Evolutionary conservation across 2,888 invertebrate genomes (phyloP), one percentile per base, ranked within the genome.

Genomic region (Oligia strigilis): DNA sequence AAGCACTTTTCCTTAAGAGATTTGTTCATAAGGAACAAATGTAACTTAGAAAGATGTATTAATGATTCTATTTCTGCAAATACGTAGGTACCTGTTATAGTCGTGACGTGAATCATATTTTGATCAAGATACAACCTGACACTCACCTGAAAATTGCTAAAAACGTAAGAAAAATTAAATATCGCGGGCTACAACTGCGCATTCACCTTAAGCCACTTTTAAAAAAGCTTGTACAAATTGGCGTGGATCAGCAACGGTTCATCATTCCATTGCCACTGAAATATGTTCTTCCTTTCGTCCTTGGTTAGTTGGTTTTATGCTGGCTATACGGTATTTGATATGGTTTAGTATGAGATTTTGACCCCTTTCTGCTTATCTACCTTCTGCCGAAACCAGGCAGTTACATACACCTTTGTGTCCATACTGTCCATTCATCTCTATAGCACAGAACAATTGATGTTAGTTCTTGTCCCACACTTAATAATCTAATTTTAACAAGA

Each of bases 401-500:
- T 60, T 60, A 60, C 29, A 36, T 60, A 60, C 29, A 36, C 8
- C 36, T 65, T 65, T 36, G 19, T 40, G 8, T 58, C 23, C 40
- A 40, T 40, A 40, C 40, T 40, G 4, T 60, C n/a, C 13, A 9
- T 40, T 36, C 36, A 40, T 40, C 9, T 64, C 36, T 4, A 64
- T 4, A 64, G 3, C 17, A 36, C 8, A 17, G 17, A 64, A 0
- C 36, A 36, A 17, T 14, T 29, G 2, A 62, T 62, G 14, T 64
- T 17, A 64, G 3, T 64, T 36, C 64, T 36, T 36, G 8, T 19
- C 17, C 8, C 17, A 64, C 17, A 36, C 17, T 36, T 36, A 64
- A 55, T 40, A 58, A 40, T 72, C 17, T 43, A 58, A n/a, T 58
- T 58, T 11, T 72, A 40, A 70, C 55, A 79, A 65, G 36, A 40